Evolutionary conservation across 2,113 vertebrate genomes (phyloP), one percentile per base, ranked within the genome.

Genomic region (Illadopsis cleaveri): DNA sequence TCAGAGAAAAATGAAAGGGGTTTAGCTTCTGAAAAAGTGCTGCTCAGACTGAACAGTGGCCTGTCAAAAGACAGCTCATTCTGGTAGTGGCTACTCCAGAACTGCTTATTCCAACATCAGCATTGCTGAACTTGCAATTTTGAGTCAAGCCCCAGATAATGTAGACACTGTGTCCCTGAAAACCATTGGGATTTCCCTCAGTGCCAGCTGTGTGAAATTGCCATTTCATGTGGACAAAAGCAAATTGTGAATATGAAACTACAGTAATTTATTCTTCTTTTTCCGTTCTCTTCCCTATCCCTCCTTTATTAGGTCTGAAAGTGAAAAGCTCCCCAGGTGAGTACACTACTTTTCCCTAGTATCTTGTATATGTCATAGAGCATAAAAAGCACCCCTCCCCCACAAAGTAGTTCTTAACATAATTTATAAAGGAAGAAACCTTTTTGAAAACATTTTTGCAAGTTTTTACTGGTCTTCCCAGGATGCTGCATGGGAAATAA

Each of bases 261-360:
- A 22, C 44, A 79, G 37, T 82, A 62, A 75, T 37, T 45, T 51
- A n/a, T 62, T 81, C 14, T 81, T 79, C 40, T 80, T 82, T 72
- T 82, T 48, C 65, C 15, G 42, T 23, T 18, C 48, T 19, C 5
- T 82, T 79, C 38, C 37, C 31, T 77, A 15, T 61, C 12, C 4
- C 11, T 75, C 15, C 24, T 76, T 54, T 44, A 73, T 73, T 80
- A 97, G 95, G 92, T 66, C 56, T 97, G 84, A 92, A 95, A 95
- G 94, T 62, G 56, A 96, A 94, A 79, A 96, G 77, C 50, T 92
- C 80, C n/a, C 47, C 51, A 69, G 85, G 80, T 97, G 48, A 96
- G 89, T 93, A 56, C 30, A 45, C 25, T n/a, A 10, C 37, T 65
- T 50, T 17, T 12, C 9, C 17, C 21, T n/a, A 77, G 8, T 28